phyloP scores from a whole-genome alignment of 2,888 invertebrate genomes.

The Phyto melanocephala region DNA sequence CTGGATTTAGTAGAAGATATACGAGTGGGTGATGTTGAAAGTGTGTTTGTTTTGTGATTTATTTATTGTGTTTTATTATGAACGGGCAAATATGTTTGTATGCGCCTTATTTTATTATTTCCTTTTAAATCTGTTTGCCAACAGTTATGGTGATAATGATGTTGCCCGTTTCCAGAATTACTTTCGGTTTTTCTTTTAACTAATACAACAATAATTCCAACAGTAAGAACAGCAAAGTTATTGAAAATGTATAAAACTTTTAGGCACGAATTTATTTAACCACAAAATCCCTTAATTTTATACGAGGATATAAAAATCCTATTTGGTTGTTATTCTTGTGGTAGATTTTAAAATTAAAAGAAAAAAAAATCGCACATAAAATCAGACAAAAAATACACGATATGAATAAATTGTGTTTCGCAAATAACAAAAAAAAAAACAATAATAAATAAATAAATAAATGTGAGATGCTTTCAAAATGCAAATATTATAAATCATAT shows the following conservation, averaged over 20 bases:
- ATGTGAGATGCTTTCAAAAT: conserved; percentile 20
- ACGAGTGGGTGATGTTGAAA: not conserved
- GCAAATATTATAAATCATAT: conserved; percentile 52
- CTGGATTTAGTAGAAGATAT: not conserved
- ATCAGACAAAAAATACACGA: conserved; percentile 18
- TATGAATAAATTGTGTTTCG: not conserved
- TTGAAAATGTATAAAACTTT: conserved; percentile 56
- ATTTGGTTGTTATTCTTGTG: conserved; percentile 25
- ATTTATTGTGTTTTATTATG: conserved; percentile 57
- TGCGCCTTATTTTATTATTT: not conserved
- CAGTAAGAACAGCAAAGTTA: not conserved
- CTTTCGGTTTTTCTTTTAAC: not conserved
- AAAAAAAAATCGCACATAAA: not conserved
- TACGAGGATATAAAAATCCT: conserved; percentile 45
- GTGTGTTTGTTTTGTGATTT: conserved; percentile 57
- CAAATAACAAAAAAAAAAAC: not conserved
- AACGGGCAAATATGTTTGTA: conserved; percentile 49
- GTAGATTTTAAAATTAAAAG: not conserved
- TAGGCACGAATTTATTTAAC: conserved; percentile 52
- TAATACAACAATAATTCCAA: conserved; percentile 26
- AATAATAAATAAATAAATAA: too few relatives aligned
- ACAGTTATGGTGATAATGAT: conserved; percentile 4
- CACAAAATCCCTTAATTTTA: conserved; percentile 60
- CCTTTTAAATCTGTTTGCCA: not conserved
- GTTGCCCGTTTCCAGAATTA: conserved; percentile 23